Base-by-base conservation (phyloP, 2,113 vertebrate genomes). In the Acanthisitta chloris region DNA sequence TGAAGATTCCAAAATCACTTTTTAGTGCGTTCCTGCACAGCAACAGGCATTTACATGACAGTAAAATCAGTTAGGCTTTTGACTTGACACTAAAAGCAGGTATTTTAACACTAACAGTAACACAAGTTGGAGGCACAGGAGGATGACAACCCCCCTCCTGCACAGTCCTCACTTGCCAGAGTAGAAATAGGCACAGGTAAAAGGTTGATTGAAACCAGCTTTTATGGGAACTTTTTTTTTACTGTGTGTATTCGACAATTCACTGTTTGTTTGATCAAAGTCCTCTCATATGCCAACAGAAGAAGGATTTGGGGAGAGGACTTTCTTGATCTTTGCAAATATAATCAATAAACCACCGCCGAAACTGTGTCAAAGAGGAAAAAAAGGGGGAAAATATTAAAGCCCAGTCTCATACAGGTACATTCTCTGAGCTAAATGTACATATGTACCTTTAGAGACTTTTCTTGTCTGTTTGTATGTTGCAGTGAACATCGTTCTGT, bases 211-310 rank as follows among this genome's bases (percentile, higher is more conserved):
- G 34, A 91, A 86, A 76, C 43, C 21, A 31, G 26, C 24, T 54
- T 74, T 59, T 77, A 57, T 16, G 76, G 45, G 46, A 34, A 9
- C 11, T 40, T 12, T 46, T 61, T 78, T 77, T 72, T 38, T 1
- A 69, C 42, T 46, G 17, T 54, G 48, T 42, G 14, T 76, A 71
- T 87, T 92, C 83, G 54, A 91, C 62, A 81, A 91, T 76, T 90
- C 70, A 33, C n/a, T 94, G 83, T 94, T 95, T 96, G 70, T 87
- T 92, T 93, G 93, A 86, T 80, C 85, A 78, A 95, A 96, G 93
- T 93, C 58, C 89, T 73, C 80, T 80, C 34, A 21, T 43, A 80
- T 33, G 12, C 70, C 70, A 85, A 90, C 81, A 95, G 59, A 66
- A 76, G 33, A 2, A 4, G 66, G 64, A 91, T 19, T n/a, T 76